phyloP scores from a whole-genome alignment of 2,888 invertebrate genomes.

The Archips xylosteana region DNA sequence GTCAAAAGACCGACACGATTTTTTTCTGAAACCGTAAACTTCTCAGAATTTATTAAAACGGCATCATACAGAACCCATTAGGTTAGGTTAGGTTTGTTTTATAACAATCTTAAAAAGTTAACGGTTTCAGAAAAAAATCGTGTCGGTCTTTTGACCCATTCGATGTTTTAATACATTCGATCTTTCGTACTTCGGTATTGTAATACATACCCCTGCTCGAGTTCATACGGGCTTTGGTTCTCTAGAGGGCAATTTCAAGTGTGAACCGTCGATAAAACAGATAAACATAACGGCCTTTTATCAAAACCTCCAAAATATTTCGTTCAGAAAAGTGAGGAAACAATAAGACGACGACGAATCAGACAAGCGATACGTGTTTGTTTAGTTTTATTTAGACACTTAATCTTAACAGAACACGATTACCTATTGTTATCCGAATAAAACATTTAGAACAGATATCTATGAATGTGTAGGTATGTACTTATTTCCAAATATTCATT shows the following conservation, averaged over 20 bases:
- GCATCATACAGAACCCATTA: too few species aligned
- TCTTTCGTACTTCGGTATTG: too few species aligned
- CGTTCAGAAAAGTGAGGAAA: slow-evolving; percentile 37
- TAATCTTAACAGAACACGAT: slow-evolving; percentile 67
- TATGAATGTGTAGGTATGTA: slow-evolving; percentile 48
- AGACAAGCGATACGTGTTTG: slow-evolving; percentile 69
- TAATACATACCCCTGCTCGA: too few species aligned
- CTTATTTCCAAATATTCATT: slow-evolving; percentile 67
- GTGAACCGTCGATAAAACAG: background rate
- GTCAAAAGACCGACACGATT: too few species aligned
- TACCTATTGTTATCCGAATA: slow-evolving; percentile 63
- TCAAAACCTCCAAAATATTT: slow-evolving; percentile 20
- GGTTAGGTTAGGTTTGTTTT: too few species aligned
- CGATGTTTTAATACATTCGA: too few species aligned
- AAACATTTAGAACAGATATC: slow-evolving; percentile 66
- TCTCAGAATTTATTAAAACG: too few species aligned
- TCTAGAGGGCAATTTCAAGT: slow-evolving; percentile 3
- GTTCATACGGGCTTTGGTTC: slow-evolving; percentile 6
- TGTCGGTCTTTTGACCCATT: too few species aligned
- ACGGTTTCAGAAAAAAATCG: too few species aligned
- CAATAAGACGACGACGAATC: slow-evolving; percentile 30
- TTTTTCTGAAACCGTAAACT: too few species aligned
- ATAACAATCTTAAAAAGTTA: too few species aligned
- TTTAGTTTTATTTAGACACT: slow-evolving; percentile 49
- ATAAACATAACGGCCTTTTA: background rate